These are phyloP conservation scores for Metridium senile DNA, from an alignment of 92 coral and sea anemone species.

Conservation along the genomic window DNA sequence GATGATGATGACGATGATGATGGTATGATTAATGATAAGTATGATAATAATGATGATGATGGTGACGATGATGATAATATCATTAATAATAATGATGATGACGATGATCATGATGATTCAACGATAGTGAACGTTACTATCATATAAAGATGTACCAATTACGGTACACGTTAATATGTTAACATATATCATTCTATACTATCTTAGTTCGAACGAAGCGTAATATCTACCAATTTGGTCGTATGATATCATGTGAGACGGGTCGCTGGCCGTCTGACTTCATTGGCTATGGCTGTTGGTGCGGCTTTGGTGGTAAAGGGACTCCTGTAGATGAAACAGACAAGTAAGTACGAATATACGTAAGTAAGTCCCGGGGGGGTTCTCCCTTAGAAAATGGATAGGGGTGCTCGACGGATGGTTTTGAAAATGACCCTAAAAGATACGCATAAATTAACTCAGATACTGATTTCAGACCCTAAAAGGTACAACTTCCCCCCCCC, in stretches of 20 bases:
- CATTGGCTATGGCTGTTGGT: constrained; percentile 37
- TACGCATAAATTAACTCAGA: no score
- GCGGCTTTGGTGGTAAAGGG: constrained; percentile 37
- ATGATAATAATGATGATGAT: not conserved
- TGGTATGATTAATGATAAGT: not conserved
- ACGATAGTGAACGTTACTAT: no score
- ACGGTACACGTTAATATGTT: no score
- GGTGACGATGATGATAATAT: not conserved
- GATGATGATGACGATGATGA: not conserved
- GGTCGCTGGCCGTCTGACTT: constrained; percentile 26
- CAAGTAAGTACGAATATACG: constrained; percentile 2
- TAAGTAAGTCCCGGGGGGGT: no score
- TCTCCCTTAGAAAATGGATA: no score
- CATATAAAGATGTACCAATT: no score
- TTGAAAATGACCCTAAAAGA: no score
- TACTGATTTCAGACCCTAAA: no score
- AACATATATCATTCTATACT: no score
- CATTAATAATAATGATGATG: not conserved
- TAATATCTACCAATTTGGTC: constrained; percentile 18
- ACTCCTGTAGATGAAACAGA: constrained; percentile 34
- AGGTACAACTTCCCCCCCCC: no score
- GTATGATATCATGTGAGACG: constrained; percentile 19
- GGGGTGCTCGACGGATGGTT: no score
- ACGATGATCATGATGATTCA: not conserved
- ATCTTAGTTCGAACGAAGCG: no score